Percentiles rank a stretch among this genome's conserved stretches.
Evolutionary conservation across 1,140 invertebrate genomes (phyloP).

Genomic region (Latrodectus geometricus): DNA sequence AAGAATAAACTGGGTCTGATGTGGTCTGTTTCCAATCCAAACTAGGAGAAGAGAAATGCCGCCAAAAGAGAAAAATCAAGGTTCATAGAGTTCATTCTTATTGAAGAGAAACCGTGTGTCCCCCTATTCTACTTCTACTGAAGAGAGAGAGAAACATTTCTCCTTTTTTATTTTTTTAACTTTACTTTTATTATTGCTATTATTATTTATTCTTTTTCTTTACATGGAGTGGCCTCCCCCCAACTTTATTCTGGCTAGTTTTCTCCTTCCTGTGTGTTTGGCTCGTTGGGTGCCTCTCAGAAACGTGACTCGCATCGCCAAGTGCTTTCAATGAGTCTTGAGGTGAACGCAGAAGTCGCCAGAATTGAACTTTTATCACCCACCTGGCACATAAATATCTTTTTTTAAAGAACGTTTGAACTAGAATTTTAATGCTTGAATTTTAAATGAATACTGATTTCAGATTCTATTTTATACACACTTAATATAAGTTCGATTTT

Average conservation of each 20-base stretch:
- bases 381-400: no score
- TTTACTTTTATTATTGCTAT: conserved; percentile 29
- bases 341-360: neutral
- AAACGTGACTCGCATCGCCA: conserved; percentile 52
- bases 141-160: conserved; percentile 18
- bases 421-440: no score
- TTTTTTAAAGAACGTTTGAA: no score
- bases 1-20: conserved; percentile 34
- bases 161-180: conserved; percentile 5
- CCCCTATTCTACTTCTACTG: conserved; percentile 50
- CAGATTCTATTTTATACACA: no score
- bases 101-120: conserved; percentile 22
- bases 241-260: conserved; percentile 53
- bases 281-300: conserved; percentile 54
- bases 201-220: conserved; percentile 60
- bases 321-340: conserved; percentile 52
- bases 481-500: no score
- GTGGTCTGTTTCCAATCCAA: conserved; percentile 13
- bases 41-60: neutral
- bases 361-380: conserved; percentile 2
- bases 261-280: conserved; percentile 58
- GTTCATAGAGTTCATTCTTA: conserved; percentile 53
- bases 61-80: conserved; percentile 27
- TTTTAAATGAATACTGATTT: no score
- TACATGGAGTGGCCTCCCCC: conserved; percentile 47